Percentiles rank a stretch among this genome's conserved stretches.
These are phyloP conservation scores for Eucriotettix oculatus DNA, from an alignment of 2,888 invertebrate genomes.

Conservation along the genomic window DNA sequence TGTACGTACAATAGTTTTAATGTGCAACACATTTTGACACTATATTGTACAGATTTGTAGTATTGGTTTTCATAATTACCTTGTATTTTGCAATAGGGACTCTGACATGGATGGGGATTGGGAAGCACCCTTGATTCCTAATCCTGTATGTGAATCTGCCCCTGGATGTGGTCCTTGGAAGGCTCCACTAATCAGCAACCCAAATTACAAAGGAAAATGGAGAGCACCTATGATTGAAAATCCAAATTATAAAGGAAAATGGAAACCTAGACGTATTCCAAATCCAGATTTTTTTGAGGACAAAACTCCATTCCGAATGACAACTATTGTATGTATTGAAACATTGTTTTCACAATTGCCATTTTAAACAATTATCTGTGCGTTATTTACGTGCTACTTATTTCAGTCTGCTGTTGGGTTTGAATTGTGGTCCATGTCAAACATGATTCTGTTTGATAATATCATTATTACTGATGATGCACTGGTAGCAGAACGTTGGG, in stretches of 20 bases:
- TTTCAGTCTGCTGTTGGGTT: constrained; percentile 79
- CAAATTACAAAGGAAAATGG: constrained; percentile 88
- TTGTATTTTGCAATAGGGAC: constrained; percentile 39
- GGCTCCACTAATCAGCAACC: constrained; percentile 71
- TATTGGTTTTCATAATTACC: too few species aligned
- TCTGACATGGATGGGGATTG: constrained; percentile 97
- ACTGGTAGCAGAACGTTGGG: constrained; percentile 59
- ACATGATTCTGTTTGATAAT: constrained; percentile 88
- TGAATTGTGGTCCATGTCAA: constrained; percentile 98
- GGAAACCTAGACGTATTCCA: constrained; percentile 69
- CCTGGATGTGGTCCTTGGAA: constrained; percentile 89
- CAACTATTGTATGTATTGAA: constrained; percentile 60
- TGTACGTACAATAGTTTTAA: too few species aligned
- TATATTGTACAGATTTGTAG: too few species aligned
- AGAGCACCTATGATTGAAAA: constrained; percentile 75
- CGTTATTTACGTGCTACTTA: background rate
- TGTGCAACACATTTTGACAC: too few species aligned
- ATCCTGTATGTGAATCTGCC: constrained; percentile 63
- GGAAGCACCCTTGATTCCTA: constrained; percentile 87
- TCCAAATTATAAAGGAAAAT: constrained; percentile 90
- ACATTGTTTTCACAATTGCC: background rate
- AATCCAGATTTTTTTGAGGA: constrained; percentile 93
- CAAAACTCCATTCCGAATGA: constrained; percentile 75
- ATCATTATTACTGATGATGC: constrained; percentile 76
- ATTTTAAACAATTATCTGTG: background rate